Percentiles rank a stretch among this genome's conserved stretches.
Evolutionary conservation across 2,888 invertebrate genomes (phyloP).

Genomic region (Oligia fasciuncula): DNA sequence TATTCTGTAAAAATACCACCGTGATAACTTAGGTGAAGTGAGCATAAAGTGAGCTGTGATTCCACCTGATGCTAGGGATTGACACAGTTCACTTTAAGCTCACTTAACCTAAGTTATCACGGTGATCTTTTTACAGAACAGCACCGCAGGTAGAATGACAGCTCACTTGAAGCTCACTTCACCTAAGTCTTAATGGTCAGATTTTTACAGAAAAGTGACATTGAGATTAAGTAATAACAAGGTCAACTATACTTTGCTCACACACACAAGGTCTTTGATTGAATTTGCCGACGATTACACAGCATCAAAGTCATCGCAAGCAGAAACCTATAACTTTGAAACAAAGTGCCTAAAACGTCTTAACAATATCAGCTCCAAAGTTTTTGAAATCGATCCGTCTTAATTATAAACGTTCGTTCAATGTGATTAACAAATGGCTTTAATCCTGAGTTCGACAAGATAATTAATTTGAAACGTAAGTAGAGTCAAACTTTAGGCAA

Average conservation of each 20-base stretch:
- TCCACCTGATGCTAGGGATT: too few relatives aligned
- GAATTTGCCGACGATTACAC: not conserved
- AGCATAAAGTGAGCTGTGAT: too few relatives aligned
- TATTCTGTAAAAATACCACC: not conserved
- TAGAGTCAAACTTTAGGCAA: constrained; percentile 56
- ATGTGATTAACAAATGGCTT: constrained; percentile 67
- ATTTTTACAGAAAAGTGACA: not conserved
- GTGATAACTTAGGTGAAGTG: too few relatives aligned
- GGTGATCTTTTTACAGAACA: too few relatives aligned
- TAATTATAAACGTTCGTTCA: constrained; percentile 65
- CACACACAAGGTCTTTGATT: constrained; percentile 3
- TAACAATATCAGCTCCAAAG: constrained; percentile 51
- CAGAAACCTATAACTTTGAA: constrained; percentile 37
- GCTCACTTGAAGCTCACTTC: not conserved
- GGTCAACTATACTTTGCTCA: not conserved
- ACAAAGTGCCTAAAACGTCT: constrained; percentile 49
- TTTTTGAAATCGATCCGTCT: constrained; percentile 65
- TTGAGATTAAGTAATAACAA: not conserved
- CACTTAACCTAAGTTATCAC: too few relatives aligned
- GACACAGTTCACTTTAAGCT: too few relatives aligned
- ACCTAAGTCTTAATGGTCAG: too few relatives aligned
- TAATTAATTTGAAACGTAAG: constrained; percentile 66
- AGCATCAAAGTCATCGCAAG: constrained; percentile 38
- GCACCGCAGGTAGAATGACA: not conserved
- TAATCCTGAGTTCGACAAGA: constrained; percentile 68